Evolutionary conservation across 2,113 vertebrate genomes (phyloP), one percentile per base, ranked within the genome.

Genomic region (Illadopsis cleaveri): DNA sequence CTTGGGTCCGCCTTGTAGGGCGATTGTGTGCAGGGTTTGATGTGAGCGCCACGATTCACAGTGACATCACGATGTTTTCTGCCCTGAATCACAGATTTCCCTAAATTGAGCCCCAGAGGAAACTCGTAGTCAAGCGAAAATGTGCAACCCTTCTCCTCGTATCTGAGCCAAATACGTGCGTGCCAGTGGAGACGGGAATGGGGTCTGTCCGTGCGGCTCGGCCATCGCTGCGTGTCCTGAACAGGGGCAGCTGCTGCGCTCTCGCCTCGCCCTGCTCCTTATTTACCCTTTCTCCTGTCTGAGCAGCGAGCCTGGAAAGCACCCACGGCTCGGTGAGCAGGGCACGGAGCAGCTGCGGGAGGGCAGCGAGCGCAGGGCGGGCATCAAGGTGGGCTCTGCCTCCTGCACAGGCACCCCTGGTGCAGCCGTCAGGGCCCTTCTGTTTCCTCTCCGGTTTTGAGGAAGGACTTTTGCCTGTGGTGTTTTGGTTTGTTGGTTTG

Each of bases 321-420:
- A 2, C 28, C 1, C 0, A 0, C 0, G 23, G 61, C 0, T 31
- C 21, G 10, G 56, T 22, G 33, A n/a, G 56, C 56, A 2, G 56
- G 33, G 44, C 40, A 6, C 1, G 50, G 37, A 1, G 6, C 10
- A 11, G 57, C 9, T 12, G 10, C 17, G 28, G 60, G 56, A 30
- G 8, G 54, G 54, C 53, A 13, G 53, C 19, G 54, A 35, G 54
- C 33, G 56, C 42, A 11, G 48, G 50, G 40, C 15, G 5, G 33
- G 58, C 82, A 23, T 44, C 68, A 1, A 6, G 37, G 27, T 14
- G 70, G 28, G 60, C 75, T 62, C 27, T 88, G 75, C 58, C 61
- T 30, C 57, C 78, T 4, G 62, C 78, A 27, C 57, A 1, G 19
- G 27, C 68, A 12, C 31, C 45, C 4, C 3, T 1, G 11, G 4